Base-by-base conservation (phyloP, 2,888 invertebrate species). In the Coelinius sp. region DNA sequence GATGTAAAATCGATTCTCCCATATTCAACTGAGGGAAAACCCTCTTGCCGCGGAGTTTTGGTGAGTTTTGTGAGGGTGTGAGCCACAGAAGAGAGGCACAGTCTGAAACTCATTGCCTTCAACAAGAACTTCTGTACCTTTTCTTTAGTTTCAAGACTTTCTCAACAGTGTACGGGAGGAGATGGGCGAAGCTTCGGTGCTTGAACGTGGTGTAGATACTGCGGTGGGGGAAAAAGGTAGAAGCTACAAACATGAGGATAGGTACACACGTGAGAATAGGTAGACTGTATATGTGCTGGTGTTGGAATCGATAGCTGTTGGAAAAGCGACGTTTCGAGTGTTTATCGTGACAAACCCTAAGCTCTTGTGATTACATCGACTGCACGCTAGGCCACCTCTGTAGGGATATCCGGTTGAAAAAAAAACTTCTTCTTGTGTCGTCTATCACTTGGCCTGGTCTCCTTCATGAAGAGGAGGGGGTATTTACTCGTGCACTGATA, bases 301-400 rank as follows among this genome's bases (percentile, higher is more conserved):
- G 46, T 59, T 35, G 35, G 59, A 59, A 59, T 81, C 81, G 83
- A 83, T 83, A 65, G 41, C 24, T 46, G 22, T 25, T 53, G 22
- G 44, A 70, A 27, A 44, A 65, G 65, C 59, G 38, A 69, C 20
- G 46, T 31, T 22, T 69, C 49, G 68, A 79, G 79, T 83, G 80
- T 83, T 83, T 82, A 83, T 80, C 80, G 76, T 76, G 66, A 79
- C 78, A 76, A 66, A 41, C 75, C 68, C 71, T 81, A 78, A 80
- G 81, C 82, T 75, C 78, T 79, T 75, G 76, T 79, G 82, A 81
- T 81, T 80, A 78, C 79, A 80, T 59, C 31, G 63, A 66, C 70
- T 66, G 38, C 20, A 59, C 14, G 59, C 68, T 35, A 74, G 63
- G 41, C 73, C 49, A 41, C 65, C 53, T 73, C 73, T 69, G 71